Evolutionary conservation across 2,113 vertebrate genomes (phyloP).

Genomic region (Pseudorasbora parva): DNA sequence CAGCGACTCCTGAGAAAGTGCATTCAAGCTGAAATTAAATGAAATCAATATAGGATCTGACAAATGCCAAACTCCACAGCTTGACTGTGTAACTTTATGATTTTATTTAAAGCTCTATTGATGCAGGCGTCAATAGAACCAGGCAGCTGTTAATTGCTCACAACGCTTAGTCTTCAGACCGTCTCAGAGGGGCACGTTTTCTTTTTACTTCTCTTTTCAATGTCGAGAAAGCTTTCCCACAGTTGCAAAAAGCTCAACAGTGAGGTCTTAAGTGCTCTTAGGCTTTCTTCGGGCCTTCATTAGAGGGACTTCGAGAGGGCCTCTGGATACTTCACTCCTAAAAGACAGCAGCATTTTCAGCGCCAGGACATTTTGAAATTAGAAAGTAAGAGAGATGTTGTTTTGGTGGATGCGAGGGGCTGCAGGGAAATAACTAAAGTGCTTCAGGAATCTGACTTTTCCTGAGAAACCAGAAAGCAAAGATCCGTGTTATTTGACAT

Average conservation of each 20-base stretch:
- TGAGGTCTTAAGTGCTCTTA: constrained; percentile 70
- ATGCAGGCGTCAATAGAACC: constrained; percentile 60
- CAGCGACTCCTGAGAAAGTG: constrained; percentile 64
- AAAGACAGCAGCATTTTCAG: constrained; percentile 24
- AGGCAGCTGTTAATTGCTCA: constrained; percentile 62
- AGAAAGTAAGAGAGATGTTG: constrained; percentile 37
- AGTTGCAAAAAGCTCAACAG: constrained; percentile 58
- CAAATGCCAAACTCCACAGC: constrained; percentile 57
- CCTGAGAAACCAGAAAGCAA: constrained; percentile 52
- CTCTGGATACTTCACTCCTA: constrained; percentile 60
- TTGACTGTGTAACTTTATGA: constrained; percentile 69
- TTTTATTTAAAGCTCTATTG: constrained; percentile 68
- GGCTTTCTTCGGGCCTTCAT: constrained; percentile 69
- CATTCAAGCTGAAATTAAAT: constrained; percentile 66
- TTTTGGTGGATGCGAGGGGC: constrained; percentile 15
- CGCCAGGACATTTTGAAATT: constrained; percentile 31
- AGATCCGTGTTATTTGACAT: constrained; percentile 43
- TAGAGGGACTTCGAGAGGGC: constrained; percentile 62
- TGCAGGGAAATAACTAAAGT: constrained; percentile 26
- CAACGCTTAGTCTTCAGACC: constrained; percentile 49
- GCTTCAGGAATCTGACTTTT: constrained; percentile 59
- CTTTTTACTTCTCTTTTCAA: constrained; percentile 53
- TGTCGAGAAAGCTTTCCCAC: constrained; percentile 68
- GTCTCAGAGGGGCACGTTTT: constrained; percentile 40
- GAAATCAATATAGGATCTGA: constrained; percentile 67